These are phyloP conservation scores for Laterallus jamaicensis DNA, from an alignment of 2,113 vertebrate species.

Conservation along the genomic window DNA sequence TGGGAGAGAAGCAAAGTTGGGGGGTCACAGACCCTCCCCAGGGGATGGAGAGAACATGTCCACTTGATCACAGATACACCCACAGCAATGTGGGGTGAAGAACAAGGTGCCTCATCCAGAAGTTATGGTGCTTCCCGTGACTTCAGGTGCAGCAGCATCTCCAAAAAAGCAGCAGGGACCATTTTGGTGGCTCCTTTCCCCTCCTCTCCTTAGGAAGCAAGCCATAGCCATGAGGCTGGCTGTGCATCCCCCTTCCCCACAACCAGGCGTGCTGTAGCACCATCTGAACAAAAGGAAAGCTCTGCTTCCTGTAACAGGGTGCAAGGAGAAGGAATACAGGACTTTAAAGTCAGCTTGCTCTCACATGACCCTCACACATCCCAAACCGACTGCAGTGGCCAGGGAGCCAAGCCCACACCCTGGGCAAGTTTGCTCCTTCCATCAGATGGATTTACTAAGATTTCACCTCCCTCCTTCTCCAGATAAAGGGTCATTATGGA, in stretches of 20 bases:
- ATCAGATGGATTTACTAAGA: not conserved
- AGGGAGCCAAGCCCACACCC: not conserved
- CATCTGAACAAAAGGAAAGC: not conserved
- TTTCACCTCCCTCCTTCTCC: not conserved
- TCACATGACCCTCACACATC: not conserved
- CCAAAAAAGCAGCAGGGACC: not conserved
- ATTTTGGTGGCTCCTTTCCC: not conserved
- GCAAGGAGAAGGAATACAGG: fast-evolving
- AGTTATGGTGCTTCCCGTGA: not conserved
- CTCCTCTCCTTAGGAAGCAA: not conserved
- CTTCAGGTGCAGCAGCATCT: not conserved
- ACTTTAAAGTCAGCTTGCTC: not conserved
- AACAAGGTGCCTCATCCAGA: not conserved
- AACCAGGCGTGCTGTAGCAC: not conserved
- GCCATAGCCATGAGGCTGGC: fast-evolving
- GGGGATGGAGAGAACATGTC: not conserved
- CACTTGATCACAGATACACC: not conserved
- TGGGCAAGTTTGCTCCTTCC: not conserved
- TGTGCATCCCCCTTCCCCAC: not conserved
- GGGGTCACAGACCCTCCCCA: not conserved
- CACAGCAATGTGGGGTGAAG: fast-evolving
- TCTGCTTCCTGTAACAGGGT: not conserved
- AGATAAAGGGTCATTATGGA: not conserved
- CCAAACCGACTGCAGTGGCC: not conserved
- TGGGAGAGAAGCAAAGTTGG: not conserved